Evolutionary conservation across 2,113 vertebrate genomes (phyloP), one percentile per base, ranked within the genome.

Genomic region (Phylloscopus trochilus): DNA sequence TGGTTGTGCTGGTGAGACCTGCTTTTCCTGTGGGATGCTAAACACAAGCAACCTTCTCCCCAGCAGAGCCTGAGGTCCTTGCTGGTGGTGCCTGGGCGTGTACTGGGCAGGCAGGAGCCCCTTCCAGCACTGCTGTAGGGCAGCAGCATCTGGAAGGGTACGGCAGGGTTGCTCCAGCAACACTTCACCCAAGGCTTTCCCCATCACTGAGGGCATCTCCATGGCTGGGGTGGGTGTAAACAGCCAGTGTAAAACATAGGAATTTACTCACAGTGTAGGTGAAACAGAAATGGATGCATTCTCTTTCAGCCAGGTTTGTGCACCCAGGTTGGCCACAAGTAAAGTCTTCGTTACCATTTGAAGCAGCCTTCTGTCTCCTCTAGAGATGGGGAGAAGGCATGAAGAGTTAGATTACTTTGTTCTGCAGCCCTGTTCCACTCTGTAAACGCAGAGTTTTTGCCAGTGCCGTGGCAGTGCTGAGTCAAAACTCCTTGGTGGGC

Each of bases 1-100:
- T 89, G 47, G 87, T 94, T 95, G 55, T 82, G 59, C 93, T 92
- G 80, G 89, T 2, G 8, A 63, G 94, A 94, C 92, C 85, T 92
- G 92, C 76, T 97, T 97, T 96, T 92, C 93, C 73, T 93, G 91
- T 21, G 2, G 66, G 53, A 44, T 7, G 3, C 68, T 60, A 11
- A 84, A 62, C 1, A 5, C 20, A 22, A 77, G 75, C 64, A 18
- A 16, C n/a, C 7, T 59, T 74, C 46, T 59, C 72, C 41, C 39
- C 80, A 63, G 47, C 51, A 10, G 60, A 67, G 59, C 85, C 75
- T 28, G 52, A 62, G 5, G 17, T 56, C 53, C 53, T 69, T 43
- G 67, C 53, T 72, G 37, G 41, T 63, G 44, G 9, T 47, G 31
- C 47, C 26, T 10, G 59, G 70, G 37, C 62, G 75, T 63, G 64